These are phyloP conservation scores for Hydractinia echinata DNA, from an alignment of 30 jellyfish, hydroid and myxozoan genomes.

Conservation along the genomic window DNA sequence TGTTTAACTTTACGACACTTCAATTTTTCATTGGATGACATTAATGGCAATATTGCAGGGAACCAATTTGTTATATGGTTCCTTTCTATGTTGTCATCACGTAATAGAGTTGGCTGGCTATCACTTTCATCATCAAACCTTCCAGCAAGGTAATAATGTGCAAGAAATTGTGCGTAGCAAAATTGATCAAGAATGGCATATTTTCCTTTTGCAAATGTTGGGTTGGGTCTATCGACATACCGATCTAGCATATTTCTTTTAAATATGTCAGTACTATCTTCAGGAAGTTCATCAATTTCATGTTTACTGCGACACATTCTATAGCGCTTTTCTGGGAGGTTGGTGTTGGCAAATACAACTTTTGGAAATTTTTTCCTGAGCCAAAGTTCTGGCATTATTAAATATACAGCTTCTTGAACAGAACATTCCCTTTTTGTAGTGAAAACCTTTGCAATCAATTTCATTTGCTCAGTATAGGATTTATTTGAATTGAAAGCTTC, in stretches of 20 bases:
- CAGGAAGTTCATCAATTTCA: neutral
- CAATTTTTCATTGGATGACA: neutral
- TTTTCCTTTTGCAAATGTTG: neutral
- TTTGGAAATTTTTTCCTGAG: too few species aligned
- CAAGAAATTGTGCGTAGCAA: slow-evolving; percentile 2
- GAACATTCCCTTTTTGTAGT: too few species aligned
- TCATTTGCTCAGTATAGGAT: too few species aligned
- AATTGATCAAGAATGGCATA: neutral
- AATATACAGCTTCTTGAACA: too few species aligned
- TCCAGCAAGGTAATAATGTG: neutral
- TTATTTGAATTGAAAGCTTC: too few species aligned
- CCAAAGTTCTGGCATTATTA: too few species aligned
- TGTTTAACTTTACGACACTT: neutral
- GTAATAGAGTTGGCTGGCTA: neutral
- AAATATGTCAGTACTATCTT: neutral
- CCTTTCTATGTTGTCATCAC: too few species aligned
- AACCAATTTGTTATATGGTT: neutral
- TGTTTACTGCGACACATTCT: too few species aligned
- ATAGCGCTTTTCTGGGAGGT: too few species aligned
- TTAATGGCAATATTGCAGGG: neutral
- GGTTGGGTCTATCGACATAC: slow-evolving; percentile 3
- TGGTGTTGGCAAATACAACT: too few species aligned
- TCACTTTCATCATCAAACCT: neutral
- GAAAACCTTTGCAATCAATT: too few species aligned
- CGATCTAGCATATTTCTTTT: neutral